Evolutionary conservation across 2,888 invertebrate genomes (phyloP).

Genomic region (Saturnia pavonia): DNA sequence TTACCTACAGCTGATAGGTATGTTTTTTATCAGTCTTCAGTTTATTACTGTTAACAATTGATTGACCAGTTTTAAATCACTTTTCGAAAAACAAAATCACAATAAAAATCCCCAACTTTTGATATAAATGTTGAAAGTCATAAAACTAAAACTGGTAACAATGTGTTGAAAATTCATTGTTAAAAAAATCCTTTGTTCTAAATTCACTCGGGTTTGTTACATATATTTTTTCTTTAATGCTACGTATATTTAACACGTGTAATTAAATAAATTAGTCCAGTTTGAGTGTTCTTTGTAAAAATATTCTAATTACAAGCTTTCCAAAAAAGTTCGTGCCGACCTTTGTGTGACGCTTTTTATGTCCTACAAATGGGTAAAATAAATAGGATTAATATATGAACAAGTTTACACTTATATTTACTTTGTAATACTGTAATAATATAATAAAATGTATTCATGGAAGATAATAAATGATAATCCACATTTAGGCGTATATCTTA

Average conservation of each 20-base stretch:
- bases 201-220: not conserved
- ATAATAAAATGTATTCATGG: not conserved
- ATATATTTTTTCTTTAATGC: not conserved
- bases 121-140: no score
- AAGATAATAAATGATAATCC: not conserved
- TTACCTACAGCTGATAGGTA: no score
- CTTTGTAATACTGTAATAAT: not conserved
- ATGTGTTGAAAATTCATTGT: no score
- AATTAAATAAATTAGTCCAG: conserved; percentile 1
- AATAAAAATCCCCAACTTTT: no score
- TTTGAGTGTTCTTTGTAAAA: not conserved
- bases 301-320: conserved; percentile 7
- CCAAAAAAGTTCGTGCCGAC: not conserved
- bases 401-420: not conserved
- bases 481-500: not conserved
- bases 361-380: not conserved
- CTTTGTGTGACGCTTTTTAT: not conserved
- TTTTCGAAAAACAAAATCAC: no score
- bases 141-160: no score
- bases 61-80: no score
- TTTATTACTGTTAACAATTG: no score
- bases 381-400: not conserved
- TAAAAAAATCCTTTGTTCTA: not conserved
- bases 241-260: not conserved
- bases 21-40: no score